phyloP scores from a whole-genome alignment of 2,113 vertebrate species.

The Macrotus californicus region DNA sequence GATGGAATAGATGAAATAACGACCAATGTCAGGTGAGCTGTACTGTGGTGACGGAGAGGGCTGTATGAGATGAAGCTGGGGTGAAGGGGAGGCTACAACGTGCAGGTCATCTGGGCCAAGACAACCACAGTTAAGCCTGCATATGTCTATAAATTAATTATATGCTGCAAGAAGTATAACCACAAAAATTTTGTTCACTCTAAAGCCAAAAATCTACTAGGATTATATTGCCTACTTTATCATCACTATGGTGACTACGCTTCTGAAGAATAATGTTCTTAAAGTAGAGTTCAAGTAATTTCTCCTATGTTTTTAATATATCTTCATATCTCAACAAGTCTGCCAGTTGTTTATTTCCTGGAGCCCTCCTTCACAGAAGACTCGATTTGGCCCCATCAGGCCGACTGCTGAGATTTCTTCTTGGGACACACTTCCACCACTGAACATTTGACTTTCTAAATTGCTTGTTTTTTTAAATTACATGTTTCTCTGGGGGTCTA shows the following conservation, averaged over 20 bases:
- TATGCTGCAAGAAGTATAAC: neutral
- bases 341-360: neutral
- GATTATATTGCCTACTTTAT: neutral
- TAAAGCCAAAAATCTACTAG: neutral
- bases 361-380: neutral
- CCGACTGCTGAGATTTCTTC: neutral
- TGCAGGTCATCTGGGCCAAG: neutral
- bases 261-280: neutral
- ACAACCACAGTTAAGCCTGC: neutral
- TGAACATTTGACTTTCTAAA: neutral
- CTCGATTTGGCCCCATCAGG: neutral
- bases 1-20: neutral
- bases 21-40: neutral
- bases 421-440: neutral
- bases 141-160: neutral
- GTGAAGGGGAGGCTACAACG: neutral
- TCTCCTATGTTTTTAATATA: neutral
- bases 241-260: neutral
- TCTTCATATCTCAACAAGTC: neutral
- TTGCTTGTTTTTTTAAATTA: neutral
- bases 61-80: neutral
- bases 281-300: neutral
- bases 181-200: neutral
- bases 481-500: neutral
- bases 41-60: neutral